Conservation (phyloP, 1,140 invertebrate species). For the Drosophila pseudoananassae region DNA sequence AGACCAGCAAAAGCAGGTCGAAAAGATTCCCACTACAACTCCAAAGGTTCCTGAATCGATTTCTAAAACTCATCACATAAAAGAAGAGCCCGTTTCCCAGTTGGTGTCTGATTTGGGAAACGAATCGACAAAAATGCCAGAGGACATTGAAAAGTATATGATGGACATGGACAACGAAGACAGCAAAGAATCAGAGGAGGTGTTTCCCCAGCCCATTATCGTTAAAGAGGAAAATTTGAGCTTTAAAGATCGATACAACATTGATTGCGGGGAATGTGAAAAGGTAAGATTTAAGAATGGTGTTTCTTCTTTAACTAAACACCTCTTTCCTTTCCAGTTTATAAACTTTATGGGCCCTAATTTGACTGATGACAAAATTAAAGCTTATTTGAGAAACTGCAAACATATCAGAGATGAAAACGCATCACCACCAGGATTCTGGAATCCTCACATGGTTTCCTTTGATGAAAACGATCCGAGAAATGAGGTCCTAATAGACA, state of each 20-base stretch:
- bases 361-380: conserved; percentile 61
- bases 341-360: conserved; percentile 64
- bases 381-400: conserved; percentile 62
- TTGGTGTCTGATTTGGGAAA: conserved; percentile 37
- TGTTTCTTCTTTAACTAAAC: neutral
- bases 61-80: conserved; percentile 11
- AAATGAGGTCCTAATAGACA: conserved; percentile 68
- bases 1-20: conserved; percentile 29
- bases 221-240: conserved; percentile 47
- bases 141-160: conserved; percentile 60
- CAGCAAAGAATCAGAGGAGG: conserved; percentile 34
- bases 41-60: neutral
- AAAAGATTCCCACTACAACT: neutral
- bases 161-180: conserved; percentile 34
- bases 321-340: conserved; percentile 44
- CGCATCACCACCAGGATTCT: conserved; percentile 69
- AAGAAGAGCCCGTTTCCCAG: conserved; percentile 52
- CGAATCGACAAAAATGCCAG: conserved; percentile 61
- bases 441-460: conserved; percentile 74
- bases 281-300: conserved; percentile 34
- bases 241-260: conserved; percentile 56
- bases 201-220: conserved; percentile 50
- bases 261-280: conserved; percentile 67
- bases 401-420: conserved; percentile 29
- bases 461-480: conserved; percentile 71